Evolutionary conservation across 2,113 vertebrate genomes (phyloP).

Genomic region (Alethe diademata): DNA sequence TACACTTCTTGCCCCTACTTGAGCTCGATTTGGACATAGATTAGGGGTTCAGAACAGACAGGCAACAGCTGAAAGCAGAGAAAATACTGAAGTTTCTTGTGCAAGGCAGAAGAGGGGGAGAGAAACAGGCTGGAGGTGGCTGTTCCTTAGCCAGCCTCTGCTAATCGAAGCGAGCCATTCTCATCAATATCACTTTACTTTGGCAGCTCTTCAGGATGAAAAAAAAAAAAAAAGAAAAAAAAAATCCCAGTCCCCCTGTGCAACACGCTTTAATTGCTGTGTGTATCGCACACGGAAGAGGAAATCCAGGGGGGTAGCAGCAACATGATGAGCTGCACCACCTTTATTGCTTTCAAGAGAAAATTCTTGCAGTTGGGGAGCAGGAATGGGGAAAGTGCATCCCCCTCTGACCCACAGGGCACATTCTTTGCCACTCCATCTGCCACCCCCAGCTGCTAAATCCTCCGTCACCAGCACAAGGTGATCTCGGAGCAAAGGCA

Average conservation of each 20-base stretch:
- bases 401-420: slow-evolving; percentile 13
- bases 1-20: not conserved
- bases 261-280: not conserved
- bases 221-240: not conserved
- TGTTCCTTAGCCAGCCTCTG: not conserved
- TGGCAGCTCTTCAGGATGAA: not conserved
- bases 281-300: not conserved
- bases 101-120: not conserved
- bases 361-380: not conserved
- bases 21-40: not conserved
- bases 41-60: not conserved
- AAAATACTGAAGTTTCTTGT: not conserved
- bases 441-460: slow-evolving; percentile 62
- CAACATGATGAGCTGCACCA: not conserved
- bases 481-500: not conserved
- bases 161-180: slow-evolving; percentile 5
- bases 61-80: not conserved
- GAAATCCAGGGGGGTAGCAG: slow-evolving; percentile 2
- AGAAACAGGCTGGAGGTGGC: not conserved
- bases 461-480: slow-evolving; percentile 18
- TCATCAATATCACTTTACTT: slow-evolving; percentile 50
- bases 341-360: not conserved
- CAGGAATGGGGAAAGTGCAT: not conserved
- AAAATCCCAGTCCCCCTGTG: not conserved
- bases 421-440: slow-evolving; percentile 54